Base-by-base conservation (phyloP, 2,888 invertebrate species). In the Ariolimax columbianus region DNA sequence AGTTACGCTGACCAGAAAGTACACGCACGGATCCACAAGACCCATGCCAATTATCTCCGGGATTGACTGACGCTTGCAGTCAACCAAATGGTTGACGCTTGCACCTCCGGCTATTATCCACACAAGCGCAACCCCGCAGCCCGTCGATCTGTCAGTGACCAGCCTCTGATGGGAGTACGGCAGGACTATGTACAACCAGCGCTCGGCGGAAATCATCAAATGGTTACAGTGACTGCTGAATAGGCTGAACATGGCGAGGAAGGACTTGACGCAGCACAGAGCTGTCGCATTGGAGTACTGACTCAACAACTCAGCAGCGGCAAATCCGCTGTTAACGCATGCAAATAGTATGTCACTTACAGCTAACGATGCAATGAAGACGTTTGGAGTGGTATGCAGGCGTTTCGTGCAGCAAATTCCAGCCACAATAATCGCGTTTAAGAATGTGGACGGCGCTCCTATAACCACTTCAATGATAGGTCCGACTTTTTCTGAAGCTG, bases 291-390 rank as follows among this genome's bases (percentile, higher is more conserved):
- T 7, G 1, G 4, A 19, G 43, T 30, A 47, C 9, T 33, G 26
- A 1, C 4, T 0, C 14, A 1, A 3, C 0, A 75, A 6, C 2
- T 2, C n/a, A 47, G 19, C 4, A 1, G 47, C 14, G 3, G 47
- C 47, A 26, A 43, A 43, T 30, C 2, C 73, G 14, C 47, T 30
- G 0, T 26, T 75, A 26, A 75, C 30, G 19, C 6, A 30, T 9
- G 17, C 43, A 14, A 47, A 47, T 26, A 75, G 4, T 1, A 47
- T 47, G 6, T 75, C 73, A 47, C 47, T 75, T 75, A 7, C 47
- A 0, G 73, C 47, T 47, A 75, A 75, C n/a, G 73, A 75, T 1
- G 73, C 73, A 14, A 75, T 30, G 73, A 75, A 75, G 47, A 75
- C 30, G 26, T 75, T 43, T n/a, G 73, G 73, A 30, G 47, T 43